A percentile compares a stretch with the other conserved stretches of the same genome.
Conservation (phyloP, 2,797 vertebrate species). For the Notolepis coatsorum region DNA sequence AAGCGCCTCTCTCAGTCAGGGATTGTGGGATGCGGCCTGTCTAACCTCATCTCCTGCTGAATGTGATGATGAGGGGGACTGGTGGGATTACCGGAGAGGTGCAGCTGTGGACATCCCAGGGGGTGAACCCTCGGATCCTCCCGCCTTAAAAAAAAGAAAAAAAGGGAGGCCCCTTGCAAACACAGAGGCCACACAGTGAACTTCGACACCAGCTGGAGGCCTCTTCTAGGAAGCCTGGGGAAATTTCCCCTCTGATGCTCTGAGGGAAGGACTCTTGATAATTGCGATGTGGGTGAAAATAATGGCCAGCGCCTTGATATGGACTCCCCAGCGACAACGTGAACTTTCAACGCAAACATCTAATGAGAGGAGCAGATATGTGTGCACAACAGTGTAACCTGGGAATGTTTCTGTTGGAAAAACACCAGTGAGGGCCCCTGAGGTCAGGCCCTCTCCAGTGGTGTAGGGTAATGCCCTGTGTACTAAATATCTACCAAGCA, state of each 20-base stretch:
- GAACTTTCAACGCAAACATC: constrained; percentile 65
- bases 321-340: constrained; percentile 45
- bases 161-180: constrained; percentile 16
- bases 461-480: constrained; percentile 48
- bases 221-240: constrained; percentile 36
- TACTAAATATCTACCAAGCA: constrained; percentile 48
- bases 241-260: constrained; percentile 14
- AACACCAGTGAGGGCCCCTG: constrained; percentile 21
- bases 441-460: constrained; percentile 40
- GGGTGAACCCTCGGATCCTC: constrained; percentile 31
- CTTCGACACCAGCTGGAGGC: constrained; percentile 29
- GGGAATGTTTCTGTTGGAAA: constrained; percentile 47
- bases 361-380: constrained; percentile 63
- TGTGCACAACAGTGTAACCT: constrained; percentile 53
- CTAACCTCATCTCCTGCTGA: constrained; percentile 43
- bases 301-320: constrained; percentile 26
- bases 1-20: constrained; percentile 11
- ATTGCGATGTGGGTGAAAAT: constrained; percentile 59
- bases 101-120: constrained; percentile 42
- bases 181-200: constrained; percentile 38
- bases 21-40: constrained; percentile 33
- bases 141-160: constrained; percentile 31
- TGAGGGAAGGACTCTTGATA: constrained; percentile 58
- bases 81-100: constrained; percentile 53
- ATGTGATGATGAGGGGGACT: constrained; percentile 39